Evolutionary conservation across 2,113 vertebrate genomes (phyloP), one percentile per base, ranked within the genome.

Genomic region (Heterochromis multidens): DNA sequence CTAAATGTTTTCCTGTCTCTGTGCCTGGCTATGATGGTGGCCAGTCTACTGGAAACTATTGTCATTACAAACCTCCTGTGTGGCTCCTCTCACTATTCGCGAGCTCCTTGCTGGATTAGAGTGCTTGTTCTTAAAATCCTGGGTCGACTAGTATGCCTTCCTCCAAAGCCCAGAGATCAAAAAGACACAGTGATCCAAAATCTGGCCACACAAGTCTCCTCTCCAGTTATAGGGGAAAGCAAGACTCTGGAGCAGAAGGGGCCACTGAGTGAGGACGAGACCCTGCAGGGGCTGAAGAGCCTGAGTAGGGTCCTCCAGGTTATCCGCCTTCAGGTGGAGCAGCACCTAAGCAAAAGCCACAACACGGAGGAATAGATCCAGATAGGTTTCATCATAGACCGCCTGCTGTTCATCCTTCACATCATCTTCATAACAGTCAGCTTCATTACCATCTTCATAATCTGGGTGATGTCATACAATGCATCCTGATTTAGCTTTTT

Each of bases 1-100:
- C n/a, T 76, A 96, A 95, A 95, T 80, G 91, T 95, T 52, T 96
- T 95, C 85, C 95, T 96, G 59, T 93, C 90, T 35, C 52, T 96
- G 57, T 95, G 95, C 79, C 77, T 96, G 85, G 72, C 77, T 25
- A 85, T 96, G 84, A 96, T 96, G 95, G 91, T 95, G 72, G 56
- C 77, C 46, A 96, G 95, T 82, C 79, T 96, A 2, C 54, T 96
- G 60, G 95, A 96, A 88, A 94, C 94, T 1, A 79, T 95, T 2
- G 4, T 94, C 12, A 63, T 96, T 37, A 95, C 93, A 82, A 95
- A 94, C 84, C 83, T 95, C 56, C 40, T 93, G 7, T 56, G 54
- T 6, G 82, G 86, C 58, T 89, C 94, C 0, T 37, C 74, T 11
- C 65, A 88, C 35, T 87, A 83, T 43, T 29, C 77, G 7, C 85